Percentiles rank a stretch among this genome's conserved stretches.
Conservation (phyloP, 1,140 invertebrate genomes). For the Pseudobourletiella spinata region DNA sequence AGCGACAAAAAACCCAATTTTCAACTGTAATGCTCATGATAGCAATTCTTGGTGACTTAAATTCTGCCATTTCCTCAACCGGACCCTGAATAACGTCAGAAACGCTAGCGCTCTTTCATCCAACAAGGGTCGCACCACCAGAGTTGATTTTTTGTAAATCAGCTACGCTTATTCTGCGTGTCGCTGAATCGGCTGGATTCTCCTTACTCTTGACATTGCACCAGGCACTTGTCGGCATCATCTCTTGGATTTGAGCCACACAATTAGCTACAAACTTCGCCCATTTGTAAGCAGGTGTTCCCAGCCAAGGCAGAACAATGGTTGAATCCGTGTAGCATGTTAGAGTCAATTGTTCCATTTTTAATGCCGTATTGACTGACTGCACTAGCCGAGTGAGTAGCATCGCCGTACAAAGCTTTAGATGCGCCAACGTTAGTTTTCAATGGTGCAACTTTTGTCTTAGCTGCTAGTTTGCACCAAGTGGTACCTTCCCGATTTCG, state of each 20-base stretch:
- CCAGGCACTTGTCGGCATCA: slow-evolving; percentile 38
- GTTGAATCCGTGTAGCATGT: neutral
- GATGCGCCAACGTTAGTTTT: slow-evolving; percentile 31
- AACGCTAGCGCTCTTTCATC: no score
- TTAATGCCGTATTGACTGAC: slow-evolving; percentile 1
- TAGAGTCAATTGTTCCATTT: neutral
- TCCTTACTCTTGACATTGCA: slow-evolving; percentile 39
- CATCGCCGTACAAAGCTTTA: slow-evolving; percentile 37
- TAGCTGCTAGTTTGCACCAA: slow-evolving; percentile 34
- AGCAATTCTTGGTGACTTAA: no score
- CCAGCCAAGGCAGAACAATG: slow-evolving; percentile 38
- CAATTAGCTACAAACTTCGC: slow-evolving; percentile 42
- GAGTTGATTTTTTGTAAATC: slow-evolving; percentile 20
- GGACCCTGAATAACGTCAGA: no score
- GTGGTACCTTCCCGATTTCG: slow-evolving; percentile 35
- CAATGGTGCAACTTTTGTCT: slow-evolving; percentile 34
- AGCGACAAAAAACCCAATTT: no score
- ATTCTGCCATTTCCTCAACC: no score
- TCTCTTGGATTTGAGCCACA: slow-evolving; percentile 39
- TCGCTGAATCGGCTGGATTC: slow-evolving; percentile 44
- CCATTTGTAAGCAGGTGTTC: slow-evolving; percentile 28
- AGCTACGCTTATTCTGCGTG: slow-evolving; percentile 38
- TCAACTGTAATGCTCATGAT: no score
- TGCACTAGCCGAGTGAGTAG: slow-evolving; percentile 28
- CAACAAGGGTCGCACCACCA: slow-evolving; percentile 12